A percentile compares a stretch with the other conserved stretches of the same genome.
phyloP scores from a whole-genome alignment of 1,140 invertebrate genomes.

The Acyrthosiphon pisum region DNA sequence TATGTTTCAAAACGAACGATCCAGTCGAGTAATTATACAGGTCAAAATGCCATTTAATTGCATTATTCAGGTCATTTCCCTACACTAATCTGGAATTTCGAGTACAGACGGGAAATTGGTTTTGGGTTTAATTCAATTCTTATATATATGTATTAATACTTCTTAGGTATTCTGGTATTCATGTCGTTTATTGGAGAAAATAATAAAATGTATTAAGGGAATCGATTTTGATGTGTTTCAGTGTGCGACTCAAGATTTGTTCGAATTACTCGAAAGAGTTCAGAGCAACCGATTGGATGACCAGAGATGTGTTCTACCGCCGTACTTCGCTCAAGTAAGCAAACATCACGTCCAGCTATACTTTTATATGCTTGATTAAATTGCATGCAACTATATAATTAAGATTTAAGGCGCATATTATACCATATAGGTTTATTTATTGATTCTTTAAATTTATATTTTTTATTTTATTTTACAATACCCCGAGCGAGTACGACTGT shows the following conservation, averaged over 20 bases:
- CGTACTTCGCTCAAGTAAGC: slow-evolving; percentile 85
- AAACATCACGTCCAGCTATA: neutral
- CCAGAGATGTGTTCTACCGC: slow-evolving; percentile 89
- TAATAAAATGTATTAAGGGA: neutral
- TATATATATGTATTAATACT: neutral
- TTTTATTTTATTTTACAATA: neutral
- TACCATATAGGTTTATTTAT: neutral
- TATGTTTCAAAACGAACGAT: neutral
- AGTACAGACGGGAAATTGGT: slow-evolving; percentile 29
- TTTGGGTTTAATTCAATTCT: neutral
- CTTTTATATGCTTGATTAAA: neutral
- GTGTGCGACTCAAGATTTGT: slow-evolving; percentile 80
- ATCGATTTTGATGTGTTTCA: slow-evolving; percentile 62
- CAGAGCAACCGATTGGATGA: slow-evolving; percentile 92
- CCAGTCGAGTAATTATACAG: neutral
- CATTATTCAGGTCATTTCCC: neutral
- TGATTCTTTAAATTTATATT: neutral
- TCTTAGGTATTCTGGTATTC: neutral
- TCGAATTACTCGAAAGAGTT: slow-evolving; percentile 88
- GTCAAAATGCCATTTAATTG: neutral
- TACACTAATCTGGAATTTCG: neutral
- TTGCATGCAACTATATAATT: neutral
- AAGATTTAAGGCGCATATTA: neutral
- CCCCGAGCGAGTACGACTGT: neutral
- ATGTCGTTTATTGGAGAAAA: neutral